Evolutionary conservation across 2,888 invertebrate genomes (phyloP).

Genomic region (Drosophila ochracea): DNA sequence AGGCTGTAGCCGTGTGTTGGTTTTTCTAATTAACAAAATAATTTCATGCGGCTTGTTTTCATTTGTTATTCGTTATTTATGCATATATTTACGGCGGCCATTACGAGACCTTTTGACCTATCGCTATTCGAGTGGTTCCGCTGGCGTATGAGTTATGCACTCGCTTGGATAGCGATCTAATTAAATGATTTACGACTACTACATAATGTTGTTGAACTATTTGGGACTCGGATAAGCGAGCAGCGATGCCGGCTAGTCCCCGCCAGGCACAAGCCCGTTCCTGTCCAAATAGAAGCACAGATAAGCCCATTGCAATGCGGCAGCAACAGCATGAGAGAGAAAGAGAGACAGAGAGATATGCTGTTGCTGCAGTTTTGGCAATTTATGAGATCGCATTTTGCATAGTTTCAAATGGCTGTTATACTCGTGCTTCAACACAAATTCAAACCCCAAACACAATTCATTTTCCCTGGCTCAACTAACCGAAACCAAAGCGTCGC

Average conservation of each 20-base stretch:
- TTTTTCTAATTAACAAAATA: conserved; percentile 70
- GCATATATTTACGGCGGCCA: conserved; percentile 31
- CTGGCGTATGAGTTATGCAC: conserved; percentile 45
- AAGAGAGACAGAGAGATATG: conserved; percentile 24
- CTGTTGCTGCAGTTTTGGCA: conserved; percentile 40
- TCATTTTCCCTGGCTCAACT: conserved; percentile 54
- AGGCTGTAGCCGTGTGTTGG: conserved; percentile 7
- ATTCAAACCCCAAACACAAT: conserved; percentile 56
- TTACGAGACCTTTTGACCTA: conserved; percentile 54
- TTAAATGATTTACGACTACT: conserved; percentile 69
- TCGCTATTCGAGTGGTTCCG: conserved; percentile 30
- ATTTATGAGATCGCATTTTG: conserved; percentile 74
- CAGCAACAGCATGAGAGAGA: not conserved
- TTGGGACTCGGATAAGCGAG: conserved; percentile 40
- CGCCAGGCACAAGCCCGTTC: conserved; percentile 5
- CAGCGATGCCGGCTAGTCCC: not conserved
- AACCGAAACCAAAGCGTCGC: conserved; percentile 47
- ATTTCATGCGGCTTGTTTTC: conserved; percentile 39
- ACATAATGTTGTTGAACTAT: conserved; percentile 68
- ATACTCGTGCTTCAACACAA: conserved; percentile 57
- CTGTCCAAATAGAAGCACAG: conserved; percentile 35
- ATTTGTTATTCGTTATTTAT: conserved; percentile 20
- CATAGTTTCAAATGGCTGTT: conserved; percentile 76
- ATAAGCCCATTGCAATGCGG: conserved; percentile 31
- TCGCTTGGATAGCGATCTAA: conserved; percentile 66